Base-by-base conservation (phyloP, 2,113 vertebrate species). In the Cacatua alba region DNA sequence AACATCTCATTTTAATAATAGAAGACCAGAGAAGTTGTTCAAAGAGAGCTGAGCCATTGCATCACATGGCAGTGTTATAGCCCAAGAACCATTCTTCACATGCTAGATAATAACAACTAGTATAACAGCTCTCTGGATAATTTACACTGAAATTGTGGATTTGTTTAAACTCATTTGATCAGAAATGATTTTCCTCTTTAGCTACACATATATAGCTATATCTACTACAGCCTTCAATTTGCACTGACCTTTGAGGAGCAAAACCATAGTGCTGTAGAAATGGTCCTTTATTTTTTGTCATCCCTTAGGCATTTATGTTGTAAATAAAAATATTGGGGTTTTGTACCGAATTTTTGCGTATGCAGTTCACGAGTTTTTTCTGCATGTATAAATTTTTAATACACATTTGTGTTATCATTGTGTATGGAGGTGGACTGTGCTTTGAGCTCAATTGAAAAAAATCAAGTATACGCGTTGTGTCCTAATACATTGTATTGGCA, bases 381-480 rank as follows among this genome's bases (percentile, higher is more conserved):
- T 41, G 15, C 6, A n/a, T 14, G 1, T 26, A 57, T 13, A 51
- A 6, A 29, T 65, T 82, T 88, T 48, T 39, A 83, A 62, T 33
- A 67, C 5, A 60, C 43, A 69, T 74, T 53, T 26, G 7, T 67
- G 17, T 55, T 78, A 62, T 25, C 12, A 23, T 44, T 65, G 1
- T 62, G 8, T 26, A 52, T 51, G 33, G 16, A 75, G 18, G 11
- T 41, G 5, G 24, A 37, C 16, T 33, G 11, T 51, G 11, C 16
- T 81, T 84, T 82, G 31, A 76, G 17, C 10, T 44, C 65, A 55
- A 64, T 52, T n/a, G 6, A 68, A 63, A 77, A 81, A 70, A 46
- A 39, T 3, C 3, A 1, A 18, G 13, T 62, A 3, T 59, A 17
- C 41, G 3, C 23, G 2, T 52, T 1, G 2, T 17, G 4, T 39